These are phyloP conservation scores for Agonopterix subpropinquella DNA, from an alignment of 2,888 invertebrate genomes.

Conservation along the genomic window DNA sequence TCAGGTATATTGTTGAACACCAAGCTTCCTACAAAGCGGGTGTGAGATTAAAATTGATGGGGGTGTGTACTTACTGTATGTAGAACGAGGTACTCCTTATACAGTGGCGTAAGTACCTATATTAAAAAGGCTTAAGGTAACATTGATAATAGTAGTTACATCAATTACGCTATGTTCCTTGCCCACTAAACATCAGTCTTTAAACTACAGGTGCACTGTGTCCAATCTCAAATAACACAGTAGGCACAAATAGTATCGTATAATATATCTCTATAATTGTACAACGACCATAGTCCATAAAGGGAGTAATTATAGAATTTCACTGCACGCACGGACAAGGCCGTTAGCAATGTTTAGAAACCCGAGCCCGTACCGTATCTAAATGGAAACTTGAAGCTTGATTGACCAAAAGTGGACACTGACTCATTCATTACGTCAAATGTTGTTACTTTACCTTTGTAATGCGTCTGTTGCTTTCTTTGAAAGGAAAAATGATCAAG, in stretches of 20 bases:
- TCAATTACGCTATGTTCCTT: background rate
- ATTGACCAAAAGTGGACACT: background rate
- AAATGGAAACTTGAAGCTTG: constrained; percentile 4
- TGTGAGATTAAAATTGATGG: too few species aligned
- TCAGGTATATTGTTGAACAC: too few species aligned
- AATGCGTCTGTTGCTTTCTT: background rate
- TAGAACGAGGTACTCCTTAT: too few species aligned
- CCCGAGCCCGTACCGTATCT: background rate
- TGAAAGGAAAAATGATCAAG: background rate
- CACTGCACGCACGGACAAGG: constrained; percentile 8
- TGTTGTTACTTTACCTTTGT: constrained; percentile 1
- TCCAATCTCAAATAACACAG: constrained; percentile 1
- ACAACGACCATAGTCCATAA: constrained; percentile 1
- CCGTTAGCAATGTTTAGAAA: constrained; percentile 2
- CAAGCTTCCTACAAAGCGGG: too few species aligned
- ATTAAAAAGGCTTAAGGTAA: background rate
- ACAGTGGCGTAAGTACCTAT: too few species aligned
- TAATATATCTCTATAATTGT: background rate
- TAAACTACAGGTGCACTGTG: constrained; percentile 1
- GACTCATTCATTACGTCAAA: constrained; percentile 5
- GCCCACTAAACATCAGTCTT: background rate
- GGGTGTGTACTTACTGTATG: too few species aligned
- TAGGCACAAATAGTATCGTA: too few species aligned
- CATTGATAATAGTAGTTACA: background rate
- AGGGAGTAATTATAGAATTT: constrained; percentile 10